A percentile compares a stretch with the other conserved stretches of the same genome.
phyloP scores from a whole-genome alignment of 2,888 invertebrate species.

The Drosophila nr. perissopoda region DNA sequence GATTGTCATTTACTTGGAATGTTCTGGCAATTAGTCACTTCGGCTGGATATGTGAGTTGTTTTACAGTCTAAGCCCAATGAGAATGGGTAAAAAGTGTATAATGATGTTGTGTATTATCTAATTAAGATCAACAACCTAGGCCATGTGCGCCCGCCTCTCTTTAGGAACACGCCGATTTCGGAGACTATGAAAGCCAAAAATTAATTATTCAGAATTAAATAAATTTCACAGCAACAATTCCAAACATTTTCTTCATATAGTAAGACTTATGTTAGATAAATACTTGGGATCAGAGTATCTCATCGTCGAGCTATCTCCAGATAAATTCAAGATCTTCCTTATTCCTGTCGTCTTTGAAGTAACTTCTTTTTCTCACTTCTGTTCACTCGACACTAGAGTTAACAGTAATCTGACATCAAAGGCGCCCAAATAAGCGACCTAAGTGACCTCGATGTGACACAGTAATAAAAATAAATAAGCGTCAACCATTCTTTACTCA shows the following conservation, averaged over 20 bases:
- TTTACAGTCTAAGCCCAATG: neutral
- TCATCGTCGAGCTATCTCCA: neutral
- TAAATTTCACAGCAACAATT: neutral
- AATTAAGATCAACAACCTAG: neutral
- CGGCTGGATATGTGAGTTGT: neutral
- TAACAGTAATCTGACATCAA: slow-evolving; percentile 32
- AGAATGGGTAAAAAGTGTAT: neutral
- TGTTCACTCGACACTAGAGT: slow-evolving; percentile 22
- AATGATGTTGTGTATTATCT: neutral
- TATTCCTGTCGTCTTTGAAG: slow-evolving; percentile 12
- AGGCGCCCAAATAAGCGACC: slow-evolving; percentile 34
- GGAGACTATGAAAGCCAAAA: neutral
- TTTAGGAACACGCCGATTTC: neutral
- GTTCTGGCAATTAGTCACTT: neutral
- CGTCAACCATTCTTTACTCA: slow-evolving; percentile 33
- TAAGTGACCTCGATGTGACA: slow-evolving; percentile 45
- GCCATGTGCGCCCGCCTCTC: too few relatives aligned
- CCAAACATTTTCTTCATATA: neutral
- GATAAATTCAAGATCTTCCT: slow-evolving; percentile 6
- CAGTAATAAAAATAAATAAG: slow-evolving; percentile 59
- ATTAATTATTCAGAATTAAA: neutral
- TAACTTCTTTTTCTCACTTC: slow-evolving; percentile 27
- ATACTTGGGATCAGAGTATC: neutral
- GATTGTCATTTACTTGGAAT: neutral
- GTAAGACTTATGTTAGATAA: neutral